Conservation (phyloP, 2,797 vertebrate genomes). For the Passerculus sandwichensis region DNA sequence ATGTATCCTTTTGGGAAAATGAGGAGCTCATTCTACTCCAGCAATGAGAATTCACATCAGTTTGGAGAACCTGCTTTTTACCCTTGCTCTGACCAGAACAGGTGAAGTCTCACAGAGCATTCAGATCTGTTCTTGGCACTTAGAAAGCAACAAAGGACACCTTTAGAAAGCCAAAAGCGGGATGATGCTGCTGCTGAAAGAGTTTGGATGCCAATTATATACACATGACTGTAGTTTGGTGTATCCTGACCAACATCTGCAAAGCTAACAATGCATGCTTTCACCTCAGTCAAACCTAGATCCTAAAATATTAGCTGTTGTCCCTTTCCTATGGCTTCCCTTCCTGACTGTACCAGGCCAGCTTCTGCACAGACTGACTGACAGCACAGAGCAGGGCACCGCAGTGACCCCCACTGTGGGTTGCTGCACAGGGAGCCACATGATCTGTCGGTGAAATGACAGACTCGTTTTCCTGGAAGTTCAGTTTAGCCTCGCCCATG, state of each 20-base stretch:
- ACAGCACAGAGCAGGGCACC: background rate
- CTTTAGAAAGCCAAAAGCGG: background rate
- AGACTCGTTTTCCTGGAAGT: background rate
- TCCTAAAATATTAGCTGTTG: background rate
- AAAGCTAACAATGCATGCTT: background rate
- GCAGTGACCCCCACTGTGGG: background rate
- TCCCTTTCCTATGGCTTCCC: background rate
- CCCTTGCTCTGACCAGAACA: background rate
- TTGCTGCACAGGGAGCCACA: background rate
- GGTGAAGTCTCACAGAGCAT: background rate
- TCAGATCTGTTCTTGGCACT: background rate
- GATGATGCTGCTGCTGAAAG: background rate
- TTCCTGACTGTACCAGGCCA: background rate
- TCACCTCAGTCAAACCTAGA: background rate
- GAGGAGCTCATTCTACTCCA: background rate
- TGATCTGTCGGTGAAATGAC: fast-evolving
- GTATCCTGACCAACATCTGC: background rate
- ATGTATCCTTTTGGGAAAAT: background rate
- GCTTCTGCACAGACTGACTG: background rate
- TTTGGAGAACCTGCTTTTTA: background rate
- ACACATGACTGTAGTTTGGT: background rate
- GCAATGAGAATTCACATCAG: background rate
- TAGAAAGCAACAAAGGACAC: background rate
- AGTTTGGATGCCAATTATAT: background rate
- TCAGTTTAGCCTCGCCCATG: background rate